Evolutionary conservation across 2,797 vertebrate species (phyloP).

Genomic region (Cirrhinus molitorella): DNA sequence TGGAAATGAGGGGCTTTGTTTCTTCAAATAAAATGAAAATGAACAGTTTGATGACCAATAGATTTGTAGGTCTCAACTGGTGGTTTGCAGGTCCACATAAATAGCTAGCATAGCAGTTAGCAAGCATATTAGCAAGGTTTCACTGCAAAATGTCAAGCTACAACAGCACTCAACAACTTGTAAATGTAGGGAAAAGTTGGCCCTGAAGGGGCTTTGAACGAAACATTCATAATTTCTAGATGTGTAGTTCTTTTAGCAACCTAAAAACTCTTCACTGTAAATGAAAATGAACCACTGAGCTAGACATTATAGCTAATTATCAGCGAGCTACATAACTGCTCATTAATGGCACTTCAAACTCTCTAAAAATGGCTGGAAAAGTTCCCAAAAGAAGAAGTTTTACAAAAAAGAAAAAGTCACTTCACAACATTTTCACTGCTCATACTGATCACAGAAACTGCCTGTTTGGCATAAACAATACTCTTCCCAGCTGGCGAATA

Average conservation of each 20-base stretch:
- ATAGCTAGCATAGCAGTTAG: not conserved
- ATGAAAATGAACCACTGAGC: not conserved
- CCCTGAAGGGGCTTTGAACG: not conserved
- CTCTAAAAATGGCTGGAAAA: not conserved
- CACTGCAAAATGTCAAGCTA: not conserved
- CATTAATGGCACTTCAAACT: not conserved
- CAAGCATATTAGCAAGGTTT: not conserved
- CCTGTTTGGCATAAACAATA: constrained; percentile 48
- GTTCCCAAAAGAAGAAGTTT: not conserved
- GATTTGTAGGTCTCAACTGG: not conserved
- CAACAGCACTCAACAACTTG: not conserved
- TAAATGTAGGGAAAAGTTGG: not conserved
- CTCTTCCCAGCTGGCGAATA: constrained; percentile 52
- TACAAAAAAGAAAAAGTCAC: not conserved
- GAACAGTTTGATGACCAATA: not conserved
- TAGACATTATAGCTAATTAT: constrained; percentile 3
- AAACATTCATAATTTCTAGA: not conserved
- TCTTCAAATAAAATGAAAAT: not conserved
- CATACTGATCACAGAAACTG: constrained; percentile 28
- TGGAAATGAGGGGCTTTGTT: not conserved
- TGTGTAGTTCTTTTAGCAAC: not conserved
- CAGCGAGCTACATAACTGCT: not conserved
- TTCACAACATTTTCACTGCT: constrained; percentile 3
- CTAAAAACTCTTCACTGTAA: not conserved
- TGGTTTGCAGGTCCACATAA: not conserved